Evolutionary conservation across 2,797 vertebrate genomes (phyloP).

Genomic region (Odontamblyopus lacepedii): DNA sequence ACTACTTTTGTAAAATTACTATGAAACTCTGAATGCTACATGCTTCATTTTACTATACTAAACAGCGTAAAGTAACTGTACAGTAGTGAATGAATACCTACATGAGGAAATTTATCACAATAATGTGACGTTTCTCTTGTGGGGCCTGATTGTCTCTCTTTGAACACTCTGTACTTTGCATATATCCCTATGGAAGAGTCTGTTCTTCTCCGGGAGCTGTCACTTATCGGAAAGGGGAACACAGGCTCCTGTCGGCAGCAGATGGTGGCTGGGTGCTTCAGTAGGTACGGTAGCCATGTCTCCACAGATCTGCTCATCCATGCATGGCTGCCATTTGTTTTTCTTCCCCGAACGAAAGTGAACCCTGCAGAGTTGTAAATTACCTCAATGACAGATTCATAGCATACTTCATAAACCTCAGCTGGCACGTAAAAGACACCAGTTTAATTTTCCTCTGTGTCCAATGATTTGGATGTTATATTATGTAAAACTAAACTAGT

Average conservation of each 20-base stretch:
- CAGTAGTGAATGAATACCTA: neutral
- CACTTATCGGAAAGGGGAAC: slow-evolving; percentile 25
- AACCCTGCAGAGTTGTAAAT: slow-evolving; percentile 56
- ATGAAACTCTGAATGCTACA: too few species aligned
- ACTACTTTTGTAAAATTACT: too few species aligned
- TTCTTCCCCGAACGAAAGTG: slow-evolving; percentile 51
- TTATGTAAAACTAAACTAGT: neutral
- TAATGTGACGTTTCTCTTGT: neutral
- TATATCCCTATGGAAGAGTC: slow-evolving; percentile 10
- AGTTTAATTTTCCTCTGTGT: slow-evolving; percentile 47
- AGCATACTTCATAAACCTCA: slow-evolving; percentile 56
- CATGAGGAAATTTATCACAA: slow-evolving; percentile 7
- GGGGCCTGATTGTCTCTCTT: neutral
- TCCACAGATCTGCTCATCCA: slow-evolving; percentile 28
- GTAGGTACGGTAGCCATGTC: slow-evolving; percentile 28
- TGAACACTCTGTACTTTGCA: slow-evolving; percentile 1
- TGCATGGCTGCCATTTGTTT: slow-evolving; percentile 58
- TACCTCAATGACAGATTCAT: slow-evolving; percentile 55
- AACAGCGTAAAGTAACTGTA: neutral
- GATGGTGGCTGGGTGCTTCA: slow-evolving; percentile 46
- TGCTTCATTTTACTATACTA: neutral
- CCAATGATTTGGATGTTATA: neutral
- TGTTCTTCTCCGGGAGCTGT: slow-evolving; percentile 4
- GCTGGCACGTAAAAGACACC: slow-evolving; percentile 52
- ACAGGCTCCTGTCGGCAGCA: slow-evolving; percentile 37